Evolutionary conservation across 2,888 invertebrate genomes (phyloP).

Genomic region (Protophormia terraenovae): DNA sequence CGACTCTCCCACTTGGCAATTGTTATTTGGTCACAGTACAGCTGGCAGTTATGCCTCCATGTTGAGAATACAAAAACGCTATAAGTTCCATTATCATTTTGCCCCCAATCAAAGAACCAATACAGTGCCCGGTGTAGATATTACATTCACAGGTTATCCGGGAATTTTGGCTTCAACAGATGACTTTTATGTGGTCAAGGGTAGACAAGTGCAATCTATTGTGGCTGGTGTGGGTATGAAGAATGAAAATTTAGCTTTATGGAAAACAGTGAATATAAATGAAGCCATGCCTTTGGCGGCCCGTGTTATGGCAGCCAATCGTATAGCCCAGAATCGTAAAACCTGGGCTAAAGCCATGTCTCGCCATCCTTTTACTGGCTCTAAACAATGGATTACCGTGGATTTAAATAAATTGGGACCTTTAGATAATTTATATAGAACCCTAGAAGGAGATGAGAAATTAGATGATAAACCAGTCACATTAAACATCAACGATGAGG

Average conservation of each 20-base stretch:
- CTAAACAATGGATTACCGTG: constrained; percentile 93
- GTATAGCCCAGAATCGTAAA: constrained; percentile 87
- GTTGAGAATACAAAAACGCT: constrained; percentile 92
- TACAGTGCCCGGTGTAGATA: constrained; percentile 85
- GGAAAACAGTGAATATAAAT: constrained; percentile 85
- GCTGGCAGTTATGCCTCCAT: constrained; percentile 91
- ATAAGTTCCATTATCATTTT: constrained; percentile 89
- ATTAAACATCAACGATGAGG: constrained; percentile 73
- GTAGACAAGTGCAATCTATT: constrained; percentile 83
- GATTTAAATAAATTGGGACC: constrained; percentile 84
- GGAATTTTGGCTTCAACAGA: constrained; percentile 91
- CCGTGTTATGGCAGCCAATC: constrained; percentile 91
- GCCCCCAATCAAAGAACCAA: constrained; percentile 82
- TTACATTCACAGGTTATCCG: constrained; percentile 92
- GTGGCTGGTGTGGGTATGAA: constrained; percentile 90
- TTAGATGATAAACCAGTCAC: constrained; percentile 74
- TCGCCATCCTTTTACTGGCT: constrained; percentile 89
- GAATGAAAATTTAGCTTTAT: constrained; percentile 87
- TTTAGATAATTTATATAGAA: constrained; percentile 73
- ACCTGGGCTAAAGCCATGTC: constrained; percentile 89
- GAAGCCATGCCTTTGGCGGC: constrained; percentile 85
- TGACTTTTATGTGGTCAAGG: constrained; percentile 89
- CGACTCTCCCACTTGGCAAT: constrained; percentile 79
- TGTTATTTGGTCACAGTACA: constrained; percentile 91
- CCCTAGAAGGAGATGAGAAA: constrained; percentile 73